A percentile compares a stretch with the other conserved stretches of the same genome.
phyloP scores from a whole-genome alignment of 1,140 invertebrate genomes.

The Lasaia peninsularis region DNA sequence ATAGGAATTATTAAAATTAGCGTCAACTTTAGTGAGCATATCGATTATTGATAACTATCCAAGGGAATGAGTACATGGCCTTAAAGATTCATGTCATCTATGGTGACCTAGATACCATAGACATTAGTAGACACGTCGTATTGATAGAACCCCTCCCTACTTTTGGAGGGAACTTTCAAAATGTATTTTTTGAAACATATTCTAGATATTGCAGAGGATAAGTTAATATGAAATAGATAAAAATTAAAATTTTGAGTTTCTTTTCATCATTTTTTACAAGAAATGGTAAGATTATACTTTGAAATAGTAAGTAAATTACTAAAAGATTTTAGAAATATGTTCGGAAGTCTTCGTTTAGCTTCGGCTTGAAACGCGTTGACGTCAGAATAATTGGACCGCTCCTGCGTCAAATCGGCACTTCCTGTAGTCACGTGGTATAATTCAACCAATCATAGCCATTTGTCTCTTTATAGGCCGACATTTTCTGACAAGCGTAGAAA shows the following conservation, averaged over 20 bases:
- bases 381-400: conserved; percentile 69
- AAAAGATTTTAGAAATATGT: conserved; percentile 31
- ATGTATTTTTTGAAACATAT: neutral
- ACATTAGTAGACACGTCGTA: conserved; percentile 58
- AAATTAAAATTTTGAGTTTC: conserved; percentile 2
- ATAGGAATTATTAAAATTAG: no score
- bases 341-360: conserved; percentile 53
- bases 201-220: neutral
- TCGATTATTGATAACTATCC: no score
- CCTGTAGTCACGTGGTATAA: conserved; percentile 78
- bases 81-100: conserved; percentile 28
- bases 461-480: conserved; percentile 84
- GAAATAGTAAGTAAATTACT: neutral
- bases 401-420: conserved; percentile 69
- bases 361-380: conserved; percentile 67
- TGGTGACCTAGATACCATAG: conserved; percentile 41
- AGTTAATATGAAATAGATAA: conserved; percentile 3
- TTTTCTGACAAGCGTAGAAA: conserved; percentile 94
- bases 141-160: conserved; percentile 67
- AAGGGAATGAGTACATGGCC: conserved; percentile 12
- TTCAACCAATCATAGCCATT: conserved; percentile 76
- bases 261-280: neutral
- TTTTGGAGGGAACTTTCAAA: conserved; percentile 59
- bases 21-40: no score
- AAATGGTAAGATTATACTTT: neutral